A percentile compares a stretch with the other conserved stretches of the same genome.
phyloP scores from a whole-genome alignment of 2,797 vertebrate genomes.

The Melanotaenia trifasciata region DNA sequence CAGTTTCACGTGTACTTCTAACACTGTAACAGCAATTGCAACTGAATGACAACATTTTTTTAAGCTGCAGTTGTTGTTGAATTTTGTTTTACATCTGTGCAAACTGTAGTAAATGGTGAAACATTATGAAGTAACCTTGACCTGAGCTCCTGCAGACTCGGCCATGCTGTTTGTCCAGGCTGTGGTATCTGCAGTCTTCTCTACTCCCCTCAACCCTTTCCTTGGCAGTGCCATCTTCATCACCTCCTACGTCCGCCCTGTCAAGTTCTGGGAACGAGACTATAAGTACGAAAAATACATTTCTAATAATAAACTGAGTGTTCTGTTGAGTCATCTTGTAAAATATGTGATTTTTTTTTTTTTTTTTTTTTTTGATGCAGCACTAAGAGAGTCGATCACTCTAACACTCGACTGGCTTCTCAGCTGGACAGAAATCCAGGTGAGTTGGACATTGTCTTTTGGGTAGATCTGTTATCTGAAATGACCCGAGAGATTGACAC shows the following conservation, averaged over 20 bases:
- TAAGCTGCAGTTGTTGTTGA: too few species aligned
- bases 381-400: slow-evolving; percentile 98
- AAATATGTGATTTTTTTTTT: not conserved
- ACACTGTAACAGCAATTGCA: not conserved
- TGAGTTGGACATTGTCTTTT: slow-evolving; percentile 52
- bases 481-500: too few species aligned
- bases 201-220: slow-evolving; percentile 96
- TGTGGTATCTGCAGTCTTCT: slow-evolving; percentile 92
- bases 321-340: not conserved
- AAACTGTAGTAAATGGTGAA: not conserved
- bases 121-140: slow-evolving; percentile 80
- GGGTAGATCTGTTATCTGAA: not conserved
- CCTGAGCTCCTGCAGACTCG: slow-evolving; percentile 85
- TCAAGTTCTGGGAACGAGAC: slow-evolving; percentile 99
- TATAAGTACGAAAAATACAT: slow-evolving; percentile 88
- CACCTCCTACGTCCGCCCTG: slow-evolving; percentile 96
- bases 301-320: not conserved
- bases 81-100: too few species aligned
- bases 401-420: slow-evolving; percentile 96
- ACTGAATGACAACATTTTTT: not conserved
- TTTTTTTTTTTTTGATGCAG: slow-evolving; percentile 61
- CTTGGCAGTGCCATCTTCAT: slow-evolving; percentile 99
- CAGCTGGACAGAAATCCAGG: slow-evolving; percentile 99
- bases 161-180: slow-evolving; percentile 98
- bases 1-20: not conserved